Base-by-base conservation (phyloP, 2,888 invertebrate genomes). In the Athalia cordata region DNA sequence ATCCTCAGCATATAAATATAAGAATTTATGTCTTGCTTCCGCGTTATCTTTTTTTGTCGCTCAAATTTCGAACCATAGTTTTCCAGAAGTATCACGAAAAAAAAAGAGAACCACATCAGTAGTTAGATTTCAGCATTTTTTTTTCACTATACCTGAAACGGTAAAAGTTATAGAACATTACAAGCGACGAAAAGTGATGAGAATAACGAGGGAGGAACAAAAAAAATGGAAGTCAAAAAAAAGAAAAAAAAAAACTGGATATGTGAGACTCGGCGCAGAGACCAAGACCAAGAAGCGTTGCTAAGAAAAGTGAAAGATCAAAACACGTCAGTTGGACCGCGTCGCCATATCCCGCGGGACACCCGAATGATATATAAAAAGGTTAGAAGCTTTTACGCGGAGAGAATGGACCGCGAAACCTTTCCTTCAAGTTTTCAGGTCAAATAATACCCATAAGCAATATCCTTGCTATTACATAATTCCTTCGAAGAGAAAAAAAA, bases 271-370 rank as follows among this genome's bases (percentile, higher is more conserved):
- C 62, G 13, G 59, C 47, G 47, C 13, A 13, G 43, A 57, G 45
- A 29, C 13, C 13, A 5, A 59, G 45, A 43, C 45, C 9, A 59
- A 55, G 52, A 13, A 45, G n/a, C n/a, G 45, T 43, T 45, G 52
- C 59, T 59, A 49, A 74, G 74, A 57, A 77, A 77, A 77, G 77
- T 77, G 66, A 57, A 77, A 77, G 77, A 61, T 77, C 59, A 77
- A 77, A 77, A 68, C 68, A 50, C 77, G 67, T 77, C 68, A 57
- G 52, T 57, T 62, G 49, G 76, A 49, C 64, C 52, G 49, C 65
- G 76, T 65, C 52, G 50, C 43, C 64, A 66, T 52, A 57, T 66
- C 68, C 77, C 65, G 52, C 77, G 57, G 68, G 59, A 65, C n/a
- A 67, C 15, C 67, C 59, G 55, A 52, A 29, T 15, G 77, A 50